Evolutionary conservation across 2,797 vertebrate species (phyloP).

Genomic region (Phylloscopus collybita): DNA sequence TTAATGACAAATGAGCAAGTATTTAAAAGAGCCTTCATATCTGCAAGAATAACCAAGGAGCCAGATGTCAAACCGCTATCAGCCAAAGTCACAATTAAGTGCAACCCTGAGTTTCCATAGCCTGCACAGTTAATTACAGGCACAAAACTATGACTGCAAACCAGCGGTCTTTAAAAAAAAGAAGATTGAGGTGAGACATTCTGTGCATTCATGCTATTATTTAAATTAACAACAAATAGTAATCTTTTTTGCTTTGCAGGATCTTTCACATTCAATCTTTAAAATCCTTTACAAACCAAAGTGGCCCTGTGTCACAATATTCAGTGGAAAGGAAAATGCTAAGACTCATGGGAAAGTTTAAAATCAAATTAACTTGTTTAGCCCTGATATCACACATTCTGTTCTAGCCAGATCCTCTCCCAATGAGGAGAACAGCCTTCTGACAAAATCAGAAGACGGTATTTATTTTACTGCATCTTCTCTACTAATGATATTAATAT

Average conservation of each 20-base stretch:
- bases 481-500: not conserved
- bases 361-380: conserved; percentile 27
- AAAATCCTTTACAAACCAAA: not conserved
- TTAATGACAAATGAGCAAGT: conserved; percentile 14
- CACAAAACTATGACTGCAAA: conserved; percentile 32
- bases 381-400: not conserved
- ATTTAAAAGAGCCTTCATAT: conserved; percentile 18
- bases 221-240: conserved; percentile 34
- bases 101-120: not conserved
- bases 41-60: conserved; percentile 23
- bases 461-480: conserved; percentile 8
- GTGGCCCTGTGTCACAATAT: not conserved
- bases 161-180: not conserved
- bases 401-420: not conserved
- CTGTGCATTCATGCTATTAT: not conserved
- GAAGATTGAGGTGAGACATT: not conserved
- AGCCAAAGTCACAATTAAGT: conserved; percentile 44
- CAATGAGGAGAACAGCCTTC: not conserved
- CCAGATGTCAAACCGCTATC: conserved; percentile 33
- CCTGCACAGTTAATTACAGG: conserved; percentile 31
- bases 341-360: conserved; percentile 18
- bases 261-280: conserved; percentile 8
- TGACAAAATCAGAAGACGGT: not conserved
- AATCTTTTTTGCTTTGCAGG: not conserved
- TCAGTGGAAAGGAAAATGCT: not conserved